Base-by-base conservation (phyloP, 2,797 vertebrate species). In the Melopsittacus undulatus region DNA sequence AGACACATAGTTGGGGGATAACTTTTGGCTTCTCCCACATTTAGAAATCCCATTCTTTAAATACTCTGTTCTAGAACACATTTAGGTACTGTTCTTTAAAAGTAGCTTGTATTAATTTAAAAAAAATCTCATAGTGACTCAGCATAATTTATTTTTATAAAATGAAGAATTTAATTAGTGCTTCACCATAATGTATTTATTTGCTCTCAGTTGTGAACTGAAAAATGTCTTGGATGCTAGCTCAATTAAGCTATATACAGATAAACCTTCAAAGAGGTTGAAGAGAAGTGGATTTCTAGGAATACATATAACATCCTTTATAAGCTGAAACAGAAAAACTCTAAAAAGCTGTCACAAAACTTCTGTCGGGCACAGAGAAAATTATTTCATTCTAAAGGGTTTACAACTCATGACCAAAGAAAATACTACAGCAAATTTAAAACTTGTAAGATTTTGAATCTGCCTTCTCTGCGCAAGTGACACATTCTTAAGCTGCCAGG, bases 101-200 rank as follows among this genome's bases (percentile, higher is more conserved):
- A 87, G 24, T 4, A 83, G 36, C 34, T 85, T 38, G 30, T 62
- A 38, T 14, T 57, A 8, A 32, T 34, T 19, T 5, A 38, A 30
- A 5, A 13, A 13, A 83, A 62, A 27, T 34, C 23, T 64, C 32
- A 56, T 52, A 26, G 52, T 51, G 48, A 34, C 36, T 70, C 51
- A 59, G 59, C 45, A 73, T 43, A 87, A 90, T n/a, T 70, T 76
- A 13, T 30, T 74, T 63, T 72, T 59, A 43, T 38, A 36, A 59
- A 87, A 89, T 64, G 59, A 82, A 76, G 57, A 57, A 89, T 75
- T 87, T 76, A 72, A 89, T 93, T 69, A 68, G 51, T n/a, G 40
- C 23, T 26, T 76, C 68, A 72, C 68, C 30, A 87, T 40, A 80
- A 93, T 56, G 63, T 64, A 51, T 84, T 73, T 78, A 51, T 11